Evolutionary conservation across 2,888 invertebrate genomes (phyloP), one percentile per base, ranked within the genome.

Genomic region (Tetanocera ferruginea): DNA sequence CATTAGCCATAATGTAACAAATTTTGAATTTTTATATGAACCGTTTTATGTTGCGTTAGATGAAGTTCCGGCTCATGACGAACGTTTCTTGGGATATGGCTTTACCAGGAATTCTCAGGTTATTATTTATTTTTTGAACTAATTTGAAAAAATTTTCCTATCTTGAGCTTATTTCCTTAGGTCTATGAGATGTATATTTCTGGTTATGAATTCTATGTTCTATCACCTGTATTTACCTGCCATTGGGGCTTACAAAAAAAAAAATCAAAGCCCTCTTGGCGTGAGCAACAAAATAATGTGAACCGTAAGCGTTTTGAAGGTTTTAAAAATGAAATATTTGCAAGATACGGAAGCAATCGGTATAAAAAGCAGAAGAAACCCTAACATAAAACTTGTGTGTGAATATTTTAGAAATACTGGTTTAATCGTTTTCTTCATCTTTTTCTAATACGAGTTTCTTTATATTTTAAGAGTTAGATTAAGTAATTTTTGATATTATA

Each of bases 31-130:
- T 87, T 93, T 97, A 79, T 97, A 97, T 90, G 97, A 97, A 90
- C 97, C 97, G 0, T 97, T 97, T 91, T 97, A 97, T 90, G 94
- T 97, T 76, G 94, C 96, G 2, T 91, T 93, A 3, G 96, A 97
- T 88, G 93, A 92, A 70, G 96, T 94, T 28, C 97, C 97, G 0
- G 91, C 93, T 0, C 96, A 97, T 85, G 97, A 97, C 86, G 97
- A 97, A 90, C 91, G 97, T 76, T 97, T 97, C 90, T 91, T 96
- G 72, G 97, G 97, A 49, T 97, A 97, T 89, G 97, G 97, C 76
- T 97, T 96, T 90, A 97, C 97, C 1, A 93, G 97, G 87, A 97
- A 97, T 87, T 96, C 96, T 11, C 97, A 97, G 94, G 97, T 97
- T 90, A 85, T 85, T 80, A 76, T n/a, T 9, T 34, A 37, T 64